Base-by-base conservation (phyloP, 2,888 invertebrate species). In the Gari tellinella region DNA sequence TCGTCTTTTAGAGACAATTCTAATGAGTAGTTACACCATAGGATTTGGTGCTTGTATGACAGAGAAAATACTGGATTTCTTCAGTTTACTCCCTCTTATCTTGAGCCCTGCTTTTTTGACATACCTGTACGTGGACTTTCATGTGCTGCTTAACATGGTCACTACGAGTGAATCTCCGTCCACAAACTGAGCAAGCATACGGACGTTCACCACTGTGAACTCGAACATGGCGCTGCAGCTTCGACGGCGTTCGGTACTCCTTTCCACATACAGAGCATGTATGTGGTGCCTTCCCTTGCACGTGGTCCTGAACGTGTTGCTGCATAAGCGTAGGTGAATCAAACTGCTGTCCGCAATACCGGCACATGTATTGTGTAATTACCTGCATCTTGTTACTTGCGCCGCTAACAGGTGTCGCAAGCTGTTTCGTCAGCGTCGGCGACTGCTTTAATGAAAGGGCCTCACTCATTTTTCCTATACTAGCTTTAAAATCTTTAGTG, bases 81-180 rank as follows among this genome's bases (percentile, higher is more conserved):
- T n/a, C n/a, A n/a, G n/a, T n/a, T n/a, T n/a, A n/a, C n/a, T n/a
- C n/a, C n/a, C n/a, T n/a, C n/a, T n/a, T n/a, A n/a, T n/a, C n/a
- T n/a, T n/a, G n/a, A n/a, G n/a, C n/a, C n/a, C n/a, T n/a, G n/a
- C n/a, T n/a, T n/a, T 31, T 31, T 7, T 31, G 4, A 31, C 48
- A 40, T 53, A 75, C 75, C 62, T 65, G 79, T 63, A 80, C 61
- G 63, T 87, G 87, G 1, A 86, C 86, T 67, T 86, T 87, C 80
- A 86, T 78, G 61, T 88, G 87, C 63, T 86, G 86, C 57, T 86
- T 88, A 2, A 88, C 84, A 49, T 86, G 86, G 52, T 88, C 87
- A n/a, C 85, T 85, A 3, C 87, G 77, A 8, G 86, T 85, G 64
- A 88, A 88, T 31, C 85, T 57, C 10, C 84, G 74, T 7, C 86